A percentile compares a stretch with the other conserved stretches of the same genome.
Evolutionary conservation across 2,888 invertebrate species (phyloP).

Genomic region (Chrysolina americana): DNA sequence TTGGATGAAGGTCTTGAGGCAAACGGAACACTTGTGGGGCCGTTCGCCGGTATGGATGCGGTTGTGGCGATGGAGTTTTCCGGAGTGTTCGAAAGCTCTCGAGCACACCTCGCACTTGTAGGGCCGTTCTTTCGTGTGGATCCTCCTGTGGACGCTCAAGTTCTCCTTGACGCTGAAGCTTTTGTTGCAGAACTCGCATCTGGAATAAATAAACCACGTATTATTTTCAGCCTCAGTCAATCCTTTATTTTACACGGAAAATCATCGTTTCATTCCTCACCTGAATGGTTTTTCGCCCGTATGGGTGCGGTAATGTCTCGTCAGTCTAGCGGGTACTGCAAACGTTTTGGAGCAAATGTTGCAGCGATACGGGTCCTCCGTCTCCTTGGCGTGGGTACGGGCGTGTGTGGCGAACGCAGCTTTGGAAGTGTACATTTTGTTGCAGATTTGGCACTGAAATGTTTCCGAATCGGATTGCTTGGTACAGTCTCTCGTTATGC

Average conservation of each 20-base stretch:
- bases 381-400: constrained; percentile 65
- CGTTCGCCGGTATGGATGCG: constrained; percentile 92
- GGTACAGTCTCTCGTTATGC: constrained; percentile 64
- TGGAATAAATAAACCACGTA: constrained; percentile 28
- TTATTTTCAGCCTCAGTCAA: not conserved
- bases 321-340: constrained; percentile 89
- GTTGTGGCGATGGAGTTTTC: constrained; percentile 91
- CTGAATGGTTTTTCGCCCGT: constrained; percentile 90
- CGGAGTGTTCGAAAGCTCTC: constrained; percentile 91
- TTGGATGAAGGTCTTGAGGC: constrained; percentile 92
- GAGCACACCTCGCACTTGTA: constrained; percentile 92
- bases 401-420: constrained; percentile 64
- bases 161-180: constrained; percentile 95
- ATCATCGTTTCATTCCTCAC: constrained; percentile 18
- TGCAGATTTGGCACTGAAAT: constrained; percentile 68
- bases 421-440: constrained; percentile 66
- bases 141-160: constrained; percentile 89
- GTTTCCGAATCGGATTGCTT: constrained; percentile 46
- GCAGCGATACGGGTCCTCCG: constrained; percentile 82
- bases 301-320: constrained; percentile 90
- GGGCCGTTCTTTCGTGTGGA: constrained; percentile 92
- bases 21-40: constrained; percentile 90
- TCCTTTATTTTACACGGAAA: too few relatives aligned
- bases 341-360: constrained; percentile 93
- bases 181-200: constrained; percentile 91